Evolutionary conservation across 2,888 invertebrate genomes (phyloP), one percentile per base, ranked within the genome.

Genomic region (Agapetus fuscipes): DNA sequence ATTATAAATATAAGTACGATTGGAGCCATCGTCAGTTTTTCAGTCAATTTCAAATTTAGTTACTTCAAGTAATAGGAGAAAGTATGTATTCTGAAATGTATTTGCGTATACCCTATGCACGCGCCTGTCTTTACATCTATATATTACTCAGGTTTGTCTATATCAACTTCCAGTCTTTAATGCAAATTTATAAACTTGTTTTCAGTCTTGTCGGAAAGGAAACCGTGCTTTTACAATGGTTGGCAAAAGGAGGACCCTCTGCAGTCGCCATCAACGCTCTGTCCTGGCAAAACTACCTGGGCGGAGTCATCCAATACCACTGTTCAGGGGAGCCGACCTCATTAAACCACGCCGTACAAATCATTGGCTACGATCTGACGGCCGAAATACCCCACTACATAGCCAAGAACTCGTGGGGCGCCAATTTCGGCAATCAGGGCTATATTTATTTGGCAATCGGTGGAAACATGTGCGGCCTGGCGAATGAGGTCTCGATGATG

Each of bases 231-330:
- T 51, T 81, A 41, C 48, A 52, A 14, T 52, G 72, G 3, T 49
- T 90, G 30, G 82, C 79, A 3, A 66, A 62, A 10, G 76, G 80
- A 54, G 89, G 89, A 0, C 90, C 90, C 1, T 74, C 90, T 2
- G 73, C 81, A 0, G 86, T 79, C 1, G 83, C 85, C 0, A 82
- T 90, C 1, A 89, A 89, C 60, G 89, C 88, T 0, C 66, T 82
- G 17, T 76, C 80, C 1, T 90, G 89, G 90, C 85, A 88, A 60
- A 78, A 87, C 60, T 90, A 90, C 56, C 64, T 87, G 6, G 86
- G 85, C 1, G 90, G 89, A 0, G 74, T 88, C 24, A 83, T 90
- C 53, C 83, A 86, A 55, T 83, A 72, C 54, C 81, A 88, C 53
- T 90, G 90, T 67, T 76, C 79, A 37, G 73, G 74, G 2, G 58